Base-by-base conservation (phyloP, 23 tunicate genomes). In the Corella eumyota region DNA sequence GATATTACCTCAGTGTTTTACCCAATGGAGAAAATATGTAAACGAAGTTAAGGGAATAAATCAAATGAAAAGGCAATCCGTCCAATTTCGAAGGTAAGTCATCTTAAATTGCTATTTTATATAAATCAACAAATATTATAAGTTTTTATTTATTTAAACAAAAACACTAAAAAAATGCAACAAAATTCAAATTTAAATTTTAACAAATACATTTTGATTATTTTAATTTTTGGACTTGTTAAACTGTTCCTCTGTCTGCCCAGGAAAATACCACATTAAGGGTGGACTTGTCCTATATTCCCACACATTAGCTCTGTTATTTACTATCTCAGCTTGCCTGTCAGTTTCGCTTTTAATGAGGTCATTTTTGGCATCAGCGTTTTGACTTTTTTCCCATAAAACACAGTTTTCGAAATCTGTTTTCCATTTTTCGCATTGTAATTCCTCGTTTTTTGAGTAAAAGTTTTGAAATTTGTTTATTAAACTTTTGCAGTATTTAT, bases 1-100 rank as follows among this genome's bases (percentile, higher is more conserved):
- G 85, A 64, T 75, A 7, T 60, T 75, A 3, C 94, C 94, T 20
- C 45, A 53, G 27, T 74, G 56, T 44, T 84, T 84, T 56, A 24
- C 44, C 17, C 30, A 17, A 1, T 84, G 94, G 94, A 64, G 30
- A 64, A 63, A 36, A 50, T 84, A 31, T 69, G 77, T 84, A 30
- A 47, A 60, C 19, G 52, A 25, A 2, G 38, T 56, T 17, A 74
- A 63, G 64, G 61, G 48, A 23, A 30, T 50, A 25, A 75, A 69
- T 52, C n/a, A 37, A 40, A 34, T 62, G 56, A 68, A 63, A 36
- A 36, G 50, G 56, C 57, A 75, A 50, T 70, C 94, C 6, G 57
- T 45, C 38, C 36, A 48, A 24, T 84, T 84, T 63, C 72, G 38
- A 64, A 60, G 67, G 83, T 76, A 50, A 19, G 60, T 54, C 22